Conservation (phyloP, 2,113 vertebrate species). For the Benitochromis conjunctus region DNA sequence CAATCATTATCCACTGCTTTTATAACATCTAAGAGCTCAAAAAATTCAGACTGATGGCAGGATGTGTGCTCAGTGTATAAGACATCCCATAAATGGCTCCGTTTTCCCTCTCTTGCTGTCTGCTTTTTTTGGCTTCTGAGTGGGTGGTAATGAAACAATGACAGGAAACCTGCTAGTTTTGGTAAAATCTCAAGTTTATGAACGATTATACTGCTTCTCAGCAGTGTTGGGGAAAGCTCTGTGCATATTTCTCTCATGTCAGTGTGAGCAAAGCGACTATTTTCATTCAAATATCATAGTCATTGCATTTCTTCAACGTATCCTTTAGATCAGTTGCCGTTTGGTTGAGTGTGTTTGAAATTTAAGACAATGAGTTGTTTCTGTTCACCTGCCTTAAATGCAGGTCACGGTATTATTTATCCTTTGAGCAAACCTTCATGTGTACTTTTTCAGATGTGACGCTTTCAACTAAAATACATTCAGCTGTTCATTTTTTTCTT, state of each 20-base stretch:
- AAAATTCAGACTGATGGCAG: constrained; percentile 48
- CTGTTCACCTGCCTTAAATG: constrained; percentile 17
- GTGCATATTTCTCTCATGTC: constrained; percentile 45
- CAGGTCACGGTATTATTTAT: constrained; percentile 26
- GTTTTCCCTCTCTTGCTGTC: constrained; percentile 59
- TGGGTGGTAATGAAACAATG: constrained; percentile 62
- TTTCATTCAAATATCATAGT: constrained; percentile 18
- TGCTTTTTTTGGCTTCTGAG: constrained; percentile 54
- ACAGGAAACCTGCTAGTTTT: constrained; percentile 67
- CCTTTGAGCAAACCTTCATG: constrained; percentile 19
- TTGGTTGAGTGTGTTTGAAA: neutral
- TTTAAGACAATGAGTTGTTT: neutral
- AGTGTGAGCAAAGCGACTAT: constrained; percentile 31
- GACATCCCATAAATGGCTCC: constrained; percentile 61
- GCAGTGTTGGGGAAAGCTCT: constrained; percentile 8
- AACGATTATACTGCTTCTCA: constrained; percentile 58
- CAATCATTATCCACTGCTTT: constrained; percentile 64
- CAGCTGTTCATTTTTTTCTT: constrained; percentile 7
- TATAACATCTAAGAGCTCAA: constrained; percentile 56
- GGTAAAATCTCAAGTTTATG: constrained; percentile 67
- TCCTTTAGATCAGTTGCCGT: neutral
- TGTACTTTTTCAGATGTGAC: constrained; percentile 24
- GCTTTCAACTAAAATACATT: constrained; percentile 17
- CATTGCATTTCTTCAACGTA: neutral
- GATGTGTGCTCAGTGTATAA: constrained; percentile 41